Evolutionary conservation across 2,888 invertebrate species (phyloP), one percentile per base, ranked within the genome.

Genomic region (Pardosa pseudoannulata): DNA sequence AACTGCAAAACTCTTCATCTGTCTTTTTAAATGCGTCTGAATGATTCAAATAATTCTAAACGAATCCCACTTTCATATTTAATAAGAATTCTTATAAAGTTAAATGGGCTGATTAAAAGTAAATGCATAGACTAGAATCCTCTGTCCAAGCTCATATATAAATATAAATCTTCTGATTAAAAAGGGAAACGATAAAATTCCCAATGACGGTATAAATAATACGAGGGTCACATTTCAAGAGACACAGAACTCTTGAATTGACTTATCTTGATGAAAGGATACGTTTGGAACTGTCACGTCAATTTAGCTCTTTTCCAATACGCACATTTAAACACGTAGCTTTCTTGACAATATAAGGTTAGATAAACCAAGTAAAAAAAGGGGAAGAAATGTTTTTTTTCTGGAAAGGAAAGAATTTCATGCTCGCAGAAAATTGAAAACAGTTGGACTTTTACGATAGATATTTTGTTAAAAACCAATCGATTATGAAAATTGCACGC

Each of bases 281-380:
- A 56, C 56, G 23, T 23, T 56, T 56, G 23, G 56, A 56, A 16
- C 56, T 56, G 56, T 23, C 56, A 56, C 56, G 56, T 56, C 56
- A 56, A 56, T 56, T 56, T 56, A 56, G 56, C 23, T 56, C 56
- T 56, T 56, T 56, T 56, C 56, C 56, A 56, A 56, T 56, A 56
- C 56, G 56, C 23, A 23, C 56, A 56, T 56, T 56, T 56, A 56
- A 56, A 56, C 56, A 56, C 56, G 56, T 56, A 56, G 56, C 56
- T 56, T 56, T 56, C 56, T 56, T 56, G 56, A 56, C 56, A 56
- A 56, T 23, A 56, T 56, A 56, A 19, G 19, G 56, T 19, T 19
- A 56, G 56, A 56, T 56, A 56, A 56, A 56, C 19, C 5, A 23
- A 11, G 16, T 23, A 23, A 23, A 5, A 46, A 46, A 13, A 46